Base-by-base conservation (phyloP, 2,113 vertebrate genomes). In the Chlamydotis undulata region DNA sequence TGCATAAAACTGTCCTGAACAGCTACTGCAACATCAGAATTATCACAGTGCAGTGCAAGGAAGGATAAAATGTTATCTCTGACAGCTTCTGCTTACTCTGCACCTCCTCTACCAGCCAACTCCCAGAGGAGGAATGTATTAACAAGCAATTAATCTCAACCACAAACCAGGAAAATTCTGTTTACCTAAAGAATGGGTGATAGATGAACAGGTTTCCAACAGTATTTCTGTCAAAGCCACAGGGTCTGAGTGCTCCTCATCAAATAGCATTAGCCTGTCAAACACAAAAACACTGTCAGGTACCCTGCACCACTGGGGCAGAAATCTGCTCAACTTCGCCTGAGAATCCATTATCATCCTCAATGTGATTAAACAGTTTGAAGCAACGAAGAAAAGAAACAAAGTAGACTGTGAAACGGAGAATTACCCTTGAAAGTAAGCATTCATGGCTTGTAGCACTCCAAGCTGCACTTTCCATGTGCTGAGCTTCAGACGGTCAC, bases 391-490 rank as follows among this genome's bases (percentile, higher is more conserved):
- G 29, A 57, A 37, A 57, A 19, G 10, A 35, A 59, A 50, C n/a
- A 59, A 94, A 96, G 29, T 4, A 49, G 22, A 82, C 0, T 13
- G 56, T 31, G 91, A 10, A 33, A 61, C 68, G 21, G 19, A 71
- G 53, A 94, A 96, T 98, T 98, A 99, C 99, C 98, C 98, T 96
- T 99, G 97, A 96, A 99, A 99, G 97, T 98, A 99, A 22, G 98
- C 97, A 89, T 99, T 99, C 99, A 99, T 99, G 64, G 98, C 98
- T 89, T 99, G 99, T 3, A 99, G 97, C 35, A 99, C 99, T 47
- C 97, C 98, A 2, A 99, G 98, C 96, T 99, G 99, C 25, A 99
- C 99, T 73, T 98, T 99, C 99, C 99, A 99, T 0, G 99, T 99
- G 97, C 99, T 99, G 70, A 99, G 98, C 86, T 99, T 99, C 83